Conservation (phyloP, 1,140 invertebrate genomes). For the Drosophila pectinifera region DNA sequence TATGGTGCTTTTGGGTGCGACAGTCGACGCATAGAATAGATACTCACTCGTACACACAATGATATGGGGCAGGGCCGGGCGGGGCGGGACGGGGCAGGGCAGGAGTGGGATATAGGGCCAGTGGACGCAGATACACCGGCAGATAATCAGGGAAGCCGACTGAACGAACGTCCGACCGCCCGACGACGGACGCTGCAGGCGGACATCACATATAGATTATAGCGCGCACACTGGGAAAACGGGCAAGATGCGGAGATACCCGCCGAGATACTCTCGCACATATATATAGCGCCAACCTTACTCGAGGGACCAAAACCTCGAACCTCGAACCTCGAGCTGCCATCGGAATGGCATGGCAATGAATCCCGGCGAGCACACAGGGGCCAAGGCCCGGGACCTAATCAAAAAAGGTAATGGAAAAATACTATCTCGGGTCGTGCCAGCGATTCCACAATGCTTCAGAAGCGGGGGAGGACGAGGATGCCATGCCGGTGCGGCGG, state of each 20-base stretch:
- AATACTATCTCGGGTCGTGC: constrained; percentile 68
- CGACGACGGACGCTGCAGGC: constrained; percentile 47
- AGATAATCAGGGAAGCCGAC: constrained; percentile 42
- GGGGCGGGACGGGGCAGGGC: not conserved
- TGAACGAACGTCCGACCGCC: constrained; percentile 6
- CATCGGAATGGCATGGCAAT: constrained; percentile 19
- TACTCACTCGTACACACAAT: constrained; percentile 26
- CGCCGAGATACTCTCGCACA: constrained; percentile 36
- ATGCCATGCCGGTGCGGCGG: constrained; percentile 10
- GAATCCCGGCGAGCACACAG: constrained; percentile 11
- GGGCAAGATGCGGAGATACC: constrained; percentile 65
- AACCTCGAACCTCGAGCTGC: constrained; percentile 26
- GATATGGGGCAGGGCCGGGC: constrained; percentile 10
- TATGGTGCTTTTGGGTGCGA: constrained; percentile 80
- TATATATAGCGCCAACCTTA: constrained; percentile 18
- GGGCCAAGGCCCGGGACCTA: constrained; percentile 56
- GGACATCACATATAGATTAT: constrained; percentile 74
- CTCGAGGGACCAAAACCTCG: constrained; percentile 33
- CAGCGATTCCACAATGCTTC: constrained; percentile 27
- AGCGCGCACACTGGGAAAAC: constrained; percentile 55
- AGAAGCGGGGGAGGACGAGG: not conserved
- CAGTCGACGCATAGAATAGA: constrained; percentile 63
- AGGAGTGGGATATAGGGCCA: constrained; percentile 15
- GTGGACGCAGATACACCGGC: constrained; percentile 11
- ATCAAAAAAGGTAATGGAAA: constrained; percentile 79